Percentiles rank a stretch among this genome's conserved stretches.
Evolutionary conservation across 2,113 vertebrate species (phyloP).

Genomic region (Pithys albifrons): DNA sequence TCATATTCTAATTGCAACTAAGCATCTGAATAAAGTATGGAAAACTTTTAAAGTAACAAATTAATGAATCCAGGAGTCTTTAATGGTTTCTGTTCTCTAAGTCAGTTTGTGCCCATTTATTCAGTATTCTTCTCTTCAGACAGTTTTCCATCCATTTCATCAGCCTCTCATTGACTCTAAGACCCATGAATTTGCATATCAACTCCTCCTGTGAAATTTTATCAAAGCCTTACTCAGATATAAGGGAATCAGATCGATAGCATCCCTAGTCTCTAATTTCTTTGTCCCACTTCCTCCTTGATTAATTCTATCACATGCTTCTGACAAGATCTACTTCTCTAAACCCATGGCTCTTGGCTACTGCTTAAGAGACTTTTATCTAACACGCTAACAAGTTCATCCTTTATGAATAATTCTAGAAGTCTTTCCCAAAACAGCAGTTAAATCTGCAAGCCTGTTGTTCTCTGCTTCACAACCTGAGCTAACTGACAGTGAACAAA

Average conservation of each 20-base stretch:
- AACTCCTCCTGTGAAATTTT: slow-evolving; percentile 9
- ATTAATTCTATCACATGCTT: slow-evolving; percentile 38
- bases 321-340: slow-evolving; percentile 28
- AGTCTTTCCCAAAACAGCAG: neutral
- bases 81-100: neutral
- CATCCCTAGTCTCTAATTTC: slow-evolving; percentile 2
- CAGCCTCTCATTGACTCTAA: neutral
- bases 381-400: slow-evolving; percentile 24
- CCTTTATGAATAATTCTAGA: slow-evolving; percentile 46
- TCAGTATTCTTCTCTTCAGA: neutral
- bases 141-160: neutral
- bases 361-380: slow-evolving; percentile 7
- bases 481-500: neutral
- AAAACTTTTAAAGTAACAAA: neutral
- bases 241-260: neutral
- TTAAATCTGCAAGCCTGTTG: slow-evolving; percentile 17
- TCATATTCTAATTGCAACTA: neutral
- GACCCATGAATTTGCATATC: slow-evolving; percentile 24
- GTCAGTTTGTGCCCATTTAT: neutral
- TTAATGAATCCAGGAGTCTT: neutral
- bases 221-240: slow-evolving; percentile 4
- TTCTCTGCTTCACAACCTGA: neutral
- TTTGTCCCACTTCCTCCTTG: slow-evolving; percentile 5
- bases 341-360: slow-evolving; percentile 33
- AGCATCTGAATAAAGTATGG: neutral